These are phyloP conservation scores for Elegia similella DNA, from an alignment of 2,888 invertebrate species.

Conservation along the genomic window DNA sequence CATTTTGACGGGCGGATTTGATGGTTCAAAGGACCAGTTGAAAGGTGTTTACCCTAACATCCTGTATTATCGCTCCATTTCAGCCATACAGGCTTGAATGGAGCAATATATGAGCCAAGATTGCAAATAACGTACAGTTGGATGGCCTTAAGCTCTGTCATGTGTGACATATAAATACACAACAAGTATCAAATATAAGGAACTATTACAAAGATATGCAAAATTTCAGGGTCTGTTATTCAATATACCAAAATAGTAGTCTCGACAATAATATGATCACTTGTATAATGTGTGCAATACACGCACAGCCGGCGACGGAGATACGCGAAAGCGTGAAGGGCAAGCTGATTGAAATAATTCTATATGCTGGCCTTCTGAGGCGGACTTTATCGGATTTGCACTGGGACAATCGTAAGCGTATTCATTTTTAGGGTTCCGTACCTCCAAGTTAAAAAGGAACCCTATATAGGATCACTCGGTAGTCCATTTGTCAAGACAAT, in stretches of 20 bases:
- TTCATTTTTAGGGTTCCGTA: not conserved
- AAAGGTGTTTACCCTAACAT: too few species aligned
- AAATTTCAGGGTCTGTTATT: not conserved
- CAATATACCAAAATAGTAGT: not conserved
- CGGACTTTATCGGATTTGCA: slow-evolving; percentile 18
- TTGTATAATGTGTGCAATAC: not conserved
- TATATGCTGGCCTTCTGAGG: slow-evolving; percentile 30
- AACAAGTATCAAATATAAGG: not conserved
- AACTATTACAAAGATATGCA: not conserved
- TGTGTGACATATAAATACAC: not conserved
- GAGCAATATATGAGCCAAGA: too few species aligned
- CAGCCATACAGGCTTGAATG: too few species aligned
- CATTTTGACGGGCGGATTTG: too few species aligned
- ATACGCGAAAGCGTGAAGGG: slow-evolving; percentile 68
- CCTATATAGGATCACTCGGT: too few species aligned
- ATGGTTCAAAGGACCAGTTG: too few species aligned
- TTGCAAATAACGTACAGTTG: too few species aligned
- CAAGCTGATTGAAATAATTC: slow-evolving; percentile 31
- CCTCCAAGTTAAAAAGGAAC: too few species aligned
- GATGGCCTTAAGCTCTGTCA: too few species aligned
- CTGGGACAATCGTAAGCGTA: slow-evolving; percentile 3
- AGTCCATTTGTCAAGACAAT: too few species aligned
- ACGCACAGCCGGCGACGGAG: slow-evolving; percentile 20
- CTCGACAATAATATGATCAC: not conserved
- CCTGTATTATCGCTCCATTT: too few species aligned